Conservation (phyloP, 2,888 invertebrate genomes). For the Tethea ocularis region DNA sequence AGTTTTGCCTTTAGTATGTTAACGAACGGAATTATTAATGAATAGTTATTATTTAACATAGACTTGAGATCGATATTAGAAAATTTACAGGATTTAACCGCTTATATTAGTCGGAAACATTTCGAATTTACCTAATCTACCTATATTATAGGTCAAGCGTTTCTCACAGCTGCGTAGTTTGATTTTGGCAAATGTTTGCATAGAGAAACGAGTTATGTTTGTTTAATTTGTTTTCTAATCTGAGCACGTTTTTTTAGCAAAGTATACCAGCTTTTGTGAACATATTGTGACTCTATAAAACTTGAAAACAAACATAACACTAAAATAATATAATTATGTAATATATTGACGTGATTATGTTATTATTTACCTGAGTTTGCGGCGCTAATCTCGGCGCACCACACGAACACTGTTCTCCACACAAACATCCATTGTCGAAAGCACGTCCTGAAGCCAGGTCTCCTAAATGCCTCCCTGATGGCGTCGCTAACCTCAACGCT, state of each 20-base stretch:
- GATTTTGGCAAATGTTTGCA: not conserved
- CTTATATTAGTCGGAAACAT: slow-evolving; percentile 6
- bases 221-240: not conserved
- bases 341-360: not conserved
- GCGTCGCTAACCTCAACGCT: slow-evolving; percentile 83
- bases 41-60: not conserved
- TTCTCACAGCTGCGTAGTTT: not conserved
- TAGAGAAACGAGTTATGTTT: not conserved
- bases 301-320: too few species aligned
- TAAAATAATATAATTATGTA: too few species aligned
- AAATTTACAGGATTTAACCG: not conserved
- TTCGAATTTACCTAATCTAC: not conserved
- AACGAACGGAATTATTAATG: too few species aligned
- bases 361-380: slow-evolving; percentile 68
- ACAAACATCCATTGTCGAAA: slow-evolving; percentile 98
- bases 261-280: not conserved
- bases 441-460: slow-evolving; percentile 97
- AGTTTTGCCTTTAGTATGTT: too few species aligned
- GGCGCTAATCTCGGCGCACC: slow-evolving; percentile 78
- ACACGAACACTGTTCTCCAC: slow-evolving; percentile 89
- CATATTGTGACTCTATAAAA: too few species aligned
- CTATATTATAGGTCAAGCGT: not conserved
- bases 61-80: not conserved
- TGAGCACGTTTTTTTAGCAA: not conserved
- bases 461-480: slow-evolving; percentile 89